Evolutionary conservation across 1,140 invertebrate species (phyloP), one percentile per base, ranked within the genome.

Genomic region (Apis laboriosa): DNA sequence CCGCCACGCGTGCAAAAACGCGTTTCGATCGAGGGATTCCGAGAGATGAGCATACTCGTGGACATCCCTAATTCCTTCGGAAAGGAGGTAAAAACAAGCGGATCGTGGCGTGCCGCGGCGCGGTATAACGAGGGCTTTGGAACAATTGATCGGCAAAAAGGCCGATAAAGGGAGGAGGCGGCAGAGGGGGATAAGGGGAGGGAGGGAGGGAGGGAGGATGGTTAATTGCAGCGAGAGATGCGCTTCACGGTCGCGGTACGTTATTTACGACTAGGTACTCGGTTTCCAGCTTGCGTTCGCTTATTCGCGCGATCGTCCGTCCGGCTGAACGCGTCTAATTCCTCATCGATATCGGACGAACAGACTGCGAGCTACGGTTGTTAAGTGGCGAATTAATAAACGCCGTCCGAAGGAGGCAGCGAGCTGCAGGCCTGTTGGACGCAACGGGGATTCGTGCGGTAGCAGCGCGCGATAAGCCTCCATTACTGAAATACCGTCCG

Each of bases 301-400:
- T 34, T 43, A 11, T 56, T 60, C 21, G 55, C 21, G 49, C 58
- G 17, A 43, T 24, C 70, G 61, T 21, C 17, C 34, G 77, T 21
- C 73, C n/a, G 49, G 21, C 49, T 53, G 76, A 79, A 83, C 43
- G 66, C 63, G 64, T 1, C 15, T 78, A 83, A 83, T 88, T 88
- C 77, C 74, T 84, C 84, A 84, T 89, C 80, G 83, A 85, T 83
- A 84, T 78, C 81, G 84, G 77, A 88, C 85, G 83, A 89, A 88
- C 79, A 74, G 77, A 84, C 80, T n/a, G 72, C 56, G 9, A 79
- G 61, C 68, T 84, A 88, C 84, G 75, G 63, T 77, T 21, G 28
- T 80, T 90, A 90, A 91, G 88, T 90, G 88, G 87, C 80, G 83
- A 90, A 91, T 91, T 91, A 91, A 91, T 91, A 90, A 90, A 89